Conservation (phyloP, 1,140 invertebrate genomes). For the Chionoecetes opilio region DNA sequence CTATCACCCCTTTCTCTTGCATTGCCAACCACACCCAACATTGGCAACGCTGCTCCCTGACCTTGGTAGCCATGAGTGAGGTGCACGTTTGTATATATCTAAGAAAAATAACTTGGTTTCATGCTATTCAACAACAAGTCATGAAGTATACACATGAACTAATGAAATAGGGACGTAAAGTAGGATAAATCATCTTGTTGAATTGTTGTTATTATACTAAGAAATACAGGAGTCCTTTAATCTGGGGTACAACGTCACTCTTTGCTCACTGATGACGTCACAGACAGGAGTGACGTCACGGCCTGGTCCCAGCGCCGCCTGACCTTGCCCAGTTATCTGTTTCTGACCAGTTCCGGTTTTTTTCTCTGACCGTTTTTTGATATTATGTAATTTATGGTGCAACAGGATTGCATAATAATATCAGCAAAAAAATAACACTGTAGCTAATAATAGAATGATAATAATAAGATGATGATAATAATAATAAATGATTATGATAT, state of each 20-base stretch:
- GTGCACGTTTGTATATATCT: neutral
- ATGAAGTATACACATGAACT: neutral
- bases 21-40: neutral
- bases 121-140: neutral
- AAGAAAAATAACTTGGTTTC: neutral
- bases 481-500: slow-evolving; percentile 32
- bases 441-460: too few relatives aligned
- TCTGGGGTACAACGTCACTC: neutral
- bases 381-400: neutral
- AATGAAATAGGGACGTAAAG: too few relatives aligned
- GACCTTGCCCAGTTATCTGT: neutral
- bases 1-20: too few relatives aligned
- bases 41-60: neutral
- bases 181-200: too few relatives aligned
- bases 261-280: neutral
- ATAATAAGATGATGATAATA: slow-evolving; percentile 5
- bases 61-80: neutral
- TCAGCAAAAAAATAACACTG: too few relatives aligned
- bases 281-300: neutral
- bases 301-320: neutral
- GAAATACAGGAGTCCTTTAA: too few relatives aligned
- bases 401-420: too few relatives aligned
- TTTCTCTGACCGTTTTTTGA: neutral
- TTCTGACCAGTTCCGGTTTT: neutral
- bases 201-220: too few relatives aligned